phyloP scores from a whole-genome alignment of 2,113 vertebrate genomes.

The Halichoerus grypus region DNA sequence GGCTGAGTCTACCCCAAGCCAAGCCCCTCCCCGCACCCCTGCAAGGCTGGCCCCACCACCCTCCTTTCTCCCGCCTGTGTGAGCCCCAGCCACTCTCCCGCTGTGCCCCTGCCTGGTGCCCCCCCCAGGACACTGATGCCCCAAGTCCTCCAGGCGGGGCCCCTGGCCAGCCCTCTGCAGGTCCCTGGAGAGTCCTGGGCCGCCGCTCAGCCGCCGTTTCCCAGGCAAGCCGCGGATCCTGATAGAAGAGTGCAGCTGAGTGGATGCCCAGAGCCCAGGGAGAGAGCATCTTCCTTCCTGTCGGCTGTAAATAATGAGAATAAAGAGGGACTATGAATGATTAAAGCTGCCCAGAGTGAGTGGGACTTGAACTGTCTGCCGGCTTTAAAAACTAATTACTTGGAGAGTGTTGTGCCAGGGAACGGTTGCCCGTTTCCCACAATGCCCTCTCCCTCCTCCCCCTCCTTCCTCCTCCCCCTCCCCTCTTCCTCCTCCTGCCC shows the following conservation, averaged over 20 bases:
- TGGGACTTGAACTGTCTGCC: conserved; percentile 82
- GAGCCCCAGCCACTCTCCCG: background rate
- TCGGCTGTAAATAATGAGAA: conserved; percentile 75
- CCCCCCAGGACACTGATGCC: too few relatives aligned
- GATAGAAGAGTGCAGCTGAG: fast-evolving
- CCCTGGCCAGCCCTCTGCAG: fast-evolving
- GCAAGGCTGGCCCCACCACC: background rate
- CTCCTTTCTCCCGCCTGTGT: background rate
- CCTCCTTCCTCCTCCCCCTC: fast-evolving
- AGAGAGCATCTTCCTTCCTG: background rate
- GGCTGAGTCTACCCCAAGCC: background rate
- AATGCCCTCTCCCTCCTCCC: conserved; percentile 47
- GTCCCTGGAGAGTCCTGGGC: background rate
- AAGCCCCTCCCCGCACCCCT: background rate
- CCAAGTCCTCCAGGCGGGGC: background rate
- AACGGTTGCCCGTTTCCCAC: conserved; percentile 53
- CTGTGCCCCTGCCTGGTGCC: fast-evolving
- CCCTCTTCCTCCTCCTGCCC: background rate
- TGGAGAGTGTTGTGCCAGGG: conserved; percentile 77
- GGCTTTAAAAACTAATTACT: conserved; percentile 87
- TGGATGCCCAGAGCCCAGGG: background rate
- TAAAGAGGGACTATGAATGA: conserved; percentile 82
- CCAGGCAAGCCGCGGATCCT: fast-evolving
- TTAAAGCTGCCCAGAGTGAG: conserved; percentile 81
- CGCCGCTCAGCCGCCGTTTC: fast-evolving